Evolutionary conservation across 2,113 vertebrate genomes (phyloP).

Genomic region (Pluvianellus socialis): DNA sequence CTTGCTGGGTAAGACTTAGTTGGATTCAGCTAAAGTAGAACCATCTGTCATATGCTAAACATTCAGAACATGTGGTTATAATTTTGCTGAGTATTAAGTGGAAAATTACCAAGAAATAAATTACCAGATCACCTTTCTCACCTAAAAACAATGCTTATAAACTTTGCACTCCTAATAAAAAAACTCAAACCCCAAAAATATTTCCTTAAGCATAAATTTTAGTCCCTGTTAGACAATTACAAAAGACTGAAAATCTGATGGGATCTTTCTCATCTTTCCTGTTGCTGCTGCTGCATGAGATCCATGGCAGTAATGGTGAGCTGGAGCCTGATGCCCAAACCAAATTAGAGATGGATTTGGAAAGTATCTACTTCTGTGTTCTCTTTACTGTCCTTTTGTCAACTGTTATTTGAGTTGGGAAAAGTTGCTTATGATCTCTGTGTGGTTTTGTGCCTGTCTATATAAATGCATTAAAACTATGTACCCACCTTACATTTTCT

Average conservation of each 20-base stretch:
- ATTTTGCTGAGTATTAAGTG: not conserved
- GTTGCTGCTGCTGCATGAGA: not conserved
- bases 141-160: not conserved
- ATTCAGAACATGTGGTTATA: not conserved
- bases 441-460: not conserved
- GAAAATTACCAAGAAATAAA: not conserved
- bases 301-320: not conserved
- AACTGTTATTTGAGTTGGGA: not conserved
- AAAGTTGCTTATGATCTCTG: not conserved
- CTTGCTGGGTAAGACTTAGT: not conserved
- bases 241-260: not conserved
- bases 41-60: not conserved
- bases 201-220: not conserved
- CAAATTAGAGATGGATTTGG: not conserved
- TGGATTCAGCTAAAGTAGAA: not conserved
- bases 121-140: not conserved
- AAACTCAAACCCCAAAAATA: not conserved
- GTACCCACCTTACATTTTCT: not conserved
- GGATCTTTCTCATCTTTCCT: not conserved
- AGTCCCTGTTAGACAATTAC: not conserved
- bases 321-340: not conserved
- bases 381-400: not conserved
- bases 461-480: not conserved
- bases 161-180: not conserved
- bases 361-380: not conserved